Evolutionary conservation across 2,888 invertebrate species (phyloP), one percentile per base, ranked within the genome.

Genomic region (Listrodromus nycthemerus): DNA sequence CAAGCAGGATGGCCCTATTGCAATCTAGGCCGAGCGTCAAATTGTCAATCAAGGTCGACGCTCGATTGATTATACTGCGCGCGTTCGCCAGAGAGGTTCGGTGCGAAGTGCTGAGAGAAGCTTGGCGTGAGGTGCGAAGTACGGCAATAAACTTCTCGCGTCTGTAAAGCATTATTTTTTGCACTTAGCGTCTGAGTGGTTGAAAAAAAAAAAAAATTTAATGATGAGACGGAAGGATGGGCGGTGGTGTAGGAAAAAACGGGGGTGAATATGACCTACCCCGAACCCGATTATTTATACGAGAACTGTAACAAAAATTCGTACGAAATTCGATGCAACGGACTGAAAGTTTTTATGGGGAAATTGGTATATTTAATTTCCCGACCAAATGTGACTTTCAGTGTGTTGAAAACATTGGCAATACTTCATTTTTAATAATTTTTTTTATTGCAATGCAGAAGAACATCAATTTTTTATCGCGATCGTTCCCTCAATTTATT

Each of bases 1-100:
- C 85, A 87, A 87, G 84, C 90, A 90, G 90, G 89, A 90, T 90
- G 90, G 87, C 87, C 89, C 89, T 89, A 88, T 91, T 91, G 89
- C 88, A 85, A 90, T 89, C 86, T 90, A 89, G 89, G 90, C 86
- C 89, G 86, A 78, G 78, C 85, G 79, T 85, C 77, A 87, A 88
- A 89, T 90, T 88, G 86, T 88, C 88, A 86, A 88, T 87, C 86
- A 88, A 90, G 89, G 88, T 86, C 82, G 67, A 21, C 71, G 82
- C 45, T 87, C 76, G 70, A 77, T 83, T 81, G 81, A 84, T 78
- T 61, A 74, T 58, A 81, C 52, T 58, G 84, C 84, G 78, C 73
- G 50, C 30, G 30, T 27, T 30, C 61, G 30, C 27, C 16, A 6
- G 16, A 27, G 61, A 61, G 30, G 30, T 13, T 58, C 13, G 58